Base-by-base conservation (phyloP, 2,113 vertebrate genomes). In the Cephalopholis sonnerati region DNA sequence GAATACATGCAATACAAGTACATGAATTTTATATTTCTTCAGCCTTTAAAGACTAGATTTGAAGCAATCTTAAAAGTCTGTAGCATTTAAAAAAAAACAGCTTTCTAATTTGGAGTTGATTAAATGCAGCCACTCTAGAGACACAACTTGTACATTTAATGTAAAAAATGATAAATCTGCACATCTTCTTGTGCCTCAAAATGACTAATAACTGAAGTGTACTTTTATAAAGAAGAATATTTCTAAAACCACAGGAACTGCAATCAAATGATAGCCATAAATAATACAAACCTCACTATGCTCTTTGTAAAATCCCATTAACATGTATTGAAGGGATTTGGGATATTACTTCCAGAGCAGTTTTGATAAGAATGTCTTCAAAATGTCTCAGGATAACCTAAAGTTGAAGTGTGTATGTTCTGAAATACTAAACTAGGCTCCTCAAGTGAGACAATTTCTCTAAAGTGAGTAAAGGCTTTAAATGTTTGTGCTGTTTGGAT, bases 401-500 rank as follows among this genome's bases (percentile, higher is more conserved):
- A 69, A 67, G 63, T 27, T 51, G 22, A 67, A 59, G 63, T 59
- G 24, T 74, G 22, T 32, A n/a, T 17, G 1, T 44, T 61, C 44
- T 54, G 39, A 57, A 57, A 67, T 67, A 54, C 24, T 61, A 53
- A 54, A 18, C 24, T 29, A 10, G 20, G 9, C 48, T 80, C 69
- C 58, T 39, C 17, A 57, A 58, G 24, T 46, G 29, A 75, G 75
- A 62, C 46, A 36, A 11, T 58, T 51, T 68, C 20, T 6, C 79
- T 18, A 50, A 64, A 73, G 41, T 59, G 41, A 48, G n/a, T 13
- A 5, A 36, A 39, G 39, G 20, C 15, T 71, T 62, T 55, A 1
- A 72, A 32, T 68, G 39, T 73, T 65, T 74, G 39, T 63, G 62
- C 69, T 41, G 44, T 53, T 62, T 44, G 57, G 17, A 84, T 64